These are phyloP conservation scores for Dysdera silvatica DNA, from an alignment of 1,140 invertebrate genomes.

Conservation along the genomic window DNA sequence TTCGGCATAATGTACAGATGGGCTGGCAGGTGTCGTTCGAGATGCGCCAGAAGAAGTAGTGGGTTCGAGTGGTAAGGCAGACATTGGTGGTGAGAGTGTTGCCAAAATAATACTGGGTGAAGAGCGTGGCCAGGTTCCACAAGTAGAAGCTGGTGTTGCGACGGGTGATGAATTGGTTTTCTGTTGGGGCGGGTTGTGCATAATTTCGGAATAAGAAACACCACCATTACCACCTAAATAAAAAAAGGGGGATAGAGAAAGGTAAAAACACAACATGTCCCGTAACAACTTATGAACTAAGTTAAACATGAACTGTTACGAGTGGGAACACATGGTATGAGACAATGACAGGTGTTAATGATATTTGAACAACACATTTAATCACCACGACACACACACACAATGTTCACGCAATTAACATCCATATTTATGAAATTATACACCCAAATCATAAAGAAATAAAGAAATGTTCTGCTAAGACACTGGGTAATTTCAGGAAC, in stretches of 20 bases:
- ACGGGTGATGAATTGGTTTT: constrained; percentile 6
- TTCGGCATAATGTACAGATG: constrained; percentile 40
- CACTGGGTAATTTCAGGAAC: too few species aligned
- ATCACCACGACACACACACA: too few species aligned
- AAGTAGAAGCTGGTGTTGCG: constrained; percentile 4
- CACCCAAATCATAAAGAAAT: too few species aligned
- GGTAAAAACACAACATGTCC: too few species aligned
- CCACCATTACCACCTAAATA: constrained; percentile 13
- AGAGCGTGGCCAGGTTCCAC: constrained; percentile 29
- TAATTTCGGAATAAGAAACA: constrained; percentile 28
- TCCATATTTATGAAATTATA: too few species aligned
- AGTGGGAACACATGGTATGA: too few species aligned
- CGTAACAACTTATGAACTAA: too few species aligned
- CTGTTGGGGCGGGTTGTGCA: not conserved
- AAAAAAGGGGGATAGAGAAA: not conserved
- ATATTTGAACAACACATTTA: too few species aligned
- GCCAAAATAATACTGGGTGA: constrained; percentile 6
- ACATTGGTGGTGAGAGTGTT: constrained; percentile 9
- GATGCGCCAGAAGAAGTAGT: constrained; percentile 25
- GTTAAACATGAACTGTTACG: too few species aligned
- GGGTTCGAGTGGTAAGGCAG: constrained; percentile 22
- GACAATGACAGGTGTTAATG: too few species aligned
- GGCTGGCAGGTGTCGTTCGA: constrained; percentile 28
- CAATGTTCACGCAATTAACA: too few species aligned
- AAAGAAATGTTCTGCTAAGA: too few species aligned